Percentiles rank a stretch among this genome's conserved stretches.
Evolutionary conservation across 2,888 invertebrate genomes (phyloP).

Genomic region (Lamellibrachia satsuma): DNA sequence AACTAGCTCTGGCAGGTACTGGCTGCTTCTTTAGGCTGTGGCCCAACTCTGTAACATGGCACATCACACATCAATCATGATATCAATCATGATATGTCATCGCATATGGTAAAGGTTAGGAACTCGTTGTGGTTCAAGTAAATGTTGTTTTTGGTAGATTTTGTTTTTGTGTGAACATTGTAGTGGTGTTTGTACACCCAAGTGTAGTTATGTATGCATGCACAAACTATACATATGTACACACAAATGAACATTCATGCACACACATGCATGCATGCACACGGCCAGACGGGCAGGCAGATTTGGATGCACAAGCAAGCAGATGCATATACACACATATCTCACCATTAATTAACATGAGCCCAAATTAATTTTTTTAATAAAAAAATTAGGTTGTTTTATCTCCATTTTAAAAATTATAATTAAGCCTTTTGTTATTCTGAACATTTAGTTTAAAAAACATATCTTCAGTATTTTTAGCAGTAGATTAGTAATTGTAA

Average conservation of each 20-base stretch:
- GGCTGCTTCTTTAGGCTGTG: background rate
- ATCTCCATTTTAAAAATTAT: too few species aligned
- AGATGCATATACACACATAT: background rate
- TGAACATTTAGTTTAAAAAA: background rate
- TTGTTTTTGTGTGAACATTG: background rate
- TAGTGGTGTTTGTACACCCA: background rate
- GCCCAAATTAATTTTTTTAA: background rate
- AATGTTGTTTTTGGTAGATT: conserved; percentile 10
- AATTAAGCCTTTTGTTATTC: too few species aligned
- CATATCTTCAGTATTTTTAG: background rate
- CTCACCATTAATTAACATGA: background rate
- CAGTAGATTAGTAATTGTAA: background rate
- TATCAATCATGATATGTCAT: conserved; percentile 17
- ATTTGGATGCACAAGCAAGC: background rate
- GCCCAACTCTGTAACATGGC: background rate
- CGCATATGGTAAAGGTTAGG: background rate
- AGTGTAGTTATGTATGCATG: background rate
- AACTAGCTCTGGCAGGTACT: background rate
- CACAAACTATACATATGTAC: background rate
- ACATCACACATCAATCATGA: background rate
- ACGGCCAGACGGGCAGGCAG: background rate
- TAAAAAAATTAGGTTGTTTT: background rate
- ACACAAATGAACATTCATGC: background rate
- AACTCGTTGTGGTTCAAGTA: background rate
- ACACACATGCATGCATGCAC: background rate